phyloP scores from a whole-genome alignment of 2,888 invertebrate species.

The Drosophila atripex region DNA sequence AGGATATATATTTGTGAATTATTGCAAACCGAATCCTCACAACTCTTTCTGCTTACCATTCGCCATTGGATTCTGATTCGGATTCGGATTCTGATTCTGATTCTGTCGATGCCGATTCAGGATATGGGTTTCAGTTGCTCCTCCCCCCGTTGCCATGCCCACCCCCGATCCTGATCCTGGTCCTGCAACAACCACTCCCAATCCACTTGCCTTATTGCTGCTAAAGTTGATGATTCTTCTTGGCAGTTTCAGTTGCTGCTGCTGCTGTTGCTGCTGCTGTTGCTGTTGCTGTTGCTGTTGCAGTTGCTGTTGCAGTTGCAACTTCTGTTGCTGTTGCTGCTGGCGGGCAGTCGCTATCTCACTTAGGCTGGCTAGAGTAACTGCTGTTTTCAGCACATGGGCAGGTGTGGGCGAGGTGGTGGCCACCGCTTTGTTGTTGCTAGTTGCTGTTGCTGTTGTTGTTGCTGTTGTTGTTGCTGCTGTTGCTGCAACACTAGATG shows the following conservation, averaged over 20 bases:
- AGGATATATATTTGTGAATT: conserved; percentile 27
- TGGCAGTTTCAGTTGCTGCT: conserved; percentile 50
- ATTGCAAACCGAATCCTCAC: conserved; percentile 46
- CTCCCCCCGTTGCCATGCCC: conserved; percentile 20
- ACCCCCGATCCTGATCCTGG: conserved; percentile 18
- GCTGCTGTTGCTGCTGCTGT: conserved; percentile 60
- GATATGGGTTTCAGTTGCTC: conserved; percentile 12
- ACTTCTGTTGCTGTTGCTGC: conserved; percentile 74
- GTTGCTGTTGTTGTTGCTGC: conserved; percentile 40
- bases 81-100: conserved; percentile 28
- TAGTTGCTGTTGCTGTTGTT: conserved; percentile 40
- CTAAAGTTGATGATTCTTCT: conserved; percentile 22
- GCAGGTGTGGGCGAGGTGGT: conserved; percentile 72
- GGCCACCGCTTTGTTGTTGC: conserved; percentile 51
- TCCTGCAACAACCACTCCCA: conserved; percentile 9
- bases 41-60: conserved; percentile 67
- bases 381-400: conserved; percentile 80
- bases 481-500: conserved; percentile 50
- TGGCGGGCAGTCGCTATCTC: conserved; percentile 79
- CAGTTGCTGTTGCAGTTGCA: conserved; percentile 61
- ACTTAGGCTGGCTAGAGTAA: conserved; percentile 77
- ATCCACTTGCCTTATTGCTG: conserved; percentile 12
- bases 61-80: conserved; percentile 43
- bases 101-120: conserved; percentile 26
- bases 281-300: conserved; percentile 54